Conservation (phyloP, 2,797 vertebrate genomes). For the Propithecus perrieri region DNA sequence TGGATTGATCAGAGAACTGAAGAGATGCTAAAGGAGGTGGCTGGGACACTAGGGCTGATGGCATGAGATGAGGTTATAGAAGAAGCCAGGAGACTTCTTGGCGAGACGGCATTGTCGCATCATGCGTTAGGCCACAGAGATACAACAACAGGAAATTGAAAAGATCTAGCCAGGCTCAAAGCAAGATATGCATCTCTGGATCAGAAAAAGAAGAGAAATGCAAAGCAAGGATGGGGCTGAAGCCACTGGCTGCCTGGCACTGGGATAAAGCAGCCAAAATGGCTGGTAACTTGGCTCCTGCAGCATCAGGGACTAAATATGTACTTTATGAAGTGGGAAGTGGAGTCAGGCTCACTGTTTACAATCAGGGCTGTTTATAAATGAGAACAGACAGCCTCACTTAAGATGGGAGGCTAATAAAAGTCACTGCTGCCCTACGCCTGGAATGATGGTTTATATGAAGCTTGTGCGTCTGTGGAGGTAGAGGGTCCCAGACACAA, state of each 20-base stretch:
- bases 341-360: not conserved
- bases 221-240: not conserved
- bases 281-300: not conserved
- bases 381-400: not conserved
- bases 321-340: not conserved
- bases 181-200: not conserved
- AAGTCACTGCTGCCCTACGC: not conserved
- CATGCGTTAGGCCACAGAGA: not conserved
- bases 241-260: not conserved
- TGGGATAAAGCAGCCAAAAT: not conserved
- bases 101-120: not conserved
- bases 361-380: not conserved
- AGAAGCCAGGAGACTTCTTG: not conserved
- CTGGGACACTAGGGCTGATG: not conserved
- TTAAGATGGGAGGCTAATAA: not conserved
- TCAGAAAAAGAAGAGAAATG: not conserved
- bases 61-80: not conserved
- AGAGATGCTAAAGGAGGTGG: not conserved
- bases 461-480: not conserved
- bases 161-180: not conserved
- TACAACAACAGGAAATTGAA: not conserved
- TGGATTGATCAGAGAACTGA: not conserved
- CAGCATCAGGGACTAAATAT: accelerated
- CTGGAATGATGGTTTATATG: not conserved
- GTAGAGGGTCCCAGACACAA: not conserved